Conservation (phyloP, 2,113 vertebrate species). For the Thomomys bottae region DNA sequence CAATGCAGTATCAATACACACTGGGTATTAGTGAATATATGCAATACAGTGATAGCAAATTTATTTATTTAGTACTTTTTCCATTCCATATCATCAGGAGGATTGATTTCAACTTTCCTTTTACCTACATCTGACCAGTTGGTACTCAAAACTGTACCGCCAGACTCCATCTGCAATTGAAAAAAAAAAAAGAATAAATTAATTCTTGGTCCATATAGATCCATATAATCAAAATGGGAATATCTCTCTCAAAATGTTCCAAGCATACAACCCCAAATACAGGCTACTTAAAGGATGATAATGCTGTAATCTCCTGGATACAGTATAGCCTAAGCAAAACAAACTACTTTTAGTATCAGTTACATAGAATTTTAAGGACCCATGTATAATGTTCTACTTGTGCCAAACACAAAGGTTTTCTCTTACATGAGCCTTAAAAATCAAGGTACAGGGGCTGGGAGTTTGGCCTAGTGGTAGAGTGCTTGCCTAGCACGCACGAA, state of each 20-base stretch:
- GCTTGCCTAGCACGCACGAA: too few relatives aligned
- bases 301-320: background rate
- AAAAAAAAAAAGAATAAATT: slow-evolving; percentile 71
- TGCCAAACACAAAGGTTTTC: slow-evolving; percentile 9
- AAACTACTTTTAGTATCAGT: background rate
- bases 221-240: slow-evolving; percentile 19
- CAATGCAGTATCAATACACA: slow-evolving; percentile 82
- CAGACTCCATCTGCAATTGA: slow-evolving; percentile 98
- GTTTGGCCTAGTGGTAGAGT: too few relatives aligned
- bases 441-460: background rate
- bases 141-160: slow-evolving; percentile 97
- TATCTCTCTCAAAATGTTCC: slow-evolving; percentile 62
- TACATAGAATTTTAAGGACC: background rate
- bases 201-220: slow-evolving; percentile 40
- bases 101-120: slow-evolving; percentile 95
- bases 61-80: slow-evolving; percentile 90
- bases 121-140: slow-evolving; percentile 98
- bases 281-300: background rate
- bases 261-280: slow-evolving; percentile 35
- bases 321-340: slow-evolving; percentile 22
- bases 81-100: slow-evolving; percentile 96
- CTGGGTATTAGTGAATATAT: slow-evolving; percentile 80
- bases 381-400: background rate
- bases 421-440: background rate
- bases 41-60: slow-evolving; percentile 78